phyloP scores from a whole-genome alignment of 1,140 invertebrate genomes.

The Euglossa dilemma region DNA sequence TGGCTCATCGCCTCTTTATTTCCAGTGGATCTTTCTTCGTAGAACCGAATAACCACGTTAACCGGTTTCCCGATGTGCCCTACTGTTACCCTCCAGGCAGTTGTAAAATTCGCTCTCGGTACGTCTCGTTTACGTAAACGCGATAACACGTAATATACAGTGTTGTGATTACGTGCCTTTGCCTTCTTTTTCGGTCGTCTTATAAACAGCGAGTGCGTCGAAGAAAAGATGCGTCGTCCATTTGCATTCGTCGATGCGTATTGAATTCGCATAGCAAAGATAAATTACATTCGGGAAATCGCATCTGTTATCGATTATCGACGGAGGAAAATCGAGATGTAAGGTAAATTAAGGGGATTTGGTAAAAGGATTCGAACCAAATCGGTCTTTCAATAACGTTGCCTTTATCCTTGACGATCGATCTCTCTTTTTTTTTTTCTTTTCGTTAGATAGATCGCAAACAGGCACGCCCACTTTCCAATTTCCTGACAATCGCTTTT shows the following conservation, averaged over 20 bases:
- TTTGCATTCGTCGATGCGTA: not conserved
- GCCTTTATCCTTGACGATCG: slow-evolving; percentile 64
- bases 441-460: slow-evolving; percentile 69
- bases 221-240: too few relatives aligned
- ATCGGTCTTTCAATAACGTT: not conserved
- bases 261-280: not conserved
- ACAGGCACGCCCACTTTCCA: slow-evolving; percentile 76
- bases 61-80: slow-evolving; percentile 61
- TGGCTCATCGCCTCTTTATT: not conserved
- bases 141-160: slow-evolving; percentile 50
- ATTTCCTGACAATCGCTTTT: slow-evolving; percentile 73
- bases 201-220: not conserved
- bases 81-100: not conserved
- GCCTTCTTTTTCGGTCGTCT: not conserved
- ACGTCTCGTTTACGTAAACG: slow-evolving; percentile 55
- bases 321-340: not conserved
- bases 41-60: slow-evolving; percentile 49
- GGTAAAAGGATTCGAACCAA: not conserved
- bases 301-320: not conserved
- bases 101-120: slow-evolving; percentile 69
- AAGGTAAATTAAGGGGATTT: not conserved
- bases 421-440: slow-evolving; percentile 58
- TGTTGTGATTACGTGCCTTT: slow-evolving; percentile 33
- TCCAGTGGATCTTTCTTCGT: not conserved
- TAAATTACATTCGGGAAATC: not conserved